Evolutionary conservation across 2,797 vertebrate genomes (phyloP).

Genomic region (Siniperca scherzeri): DNA sequence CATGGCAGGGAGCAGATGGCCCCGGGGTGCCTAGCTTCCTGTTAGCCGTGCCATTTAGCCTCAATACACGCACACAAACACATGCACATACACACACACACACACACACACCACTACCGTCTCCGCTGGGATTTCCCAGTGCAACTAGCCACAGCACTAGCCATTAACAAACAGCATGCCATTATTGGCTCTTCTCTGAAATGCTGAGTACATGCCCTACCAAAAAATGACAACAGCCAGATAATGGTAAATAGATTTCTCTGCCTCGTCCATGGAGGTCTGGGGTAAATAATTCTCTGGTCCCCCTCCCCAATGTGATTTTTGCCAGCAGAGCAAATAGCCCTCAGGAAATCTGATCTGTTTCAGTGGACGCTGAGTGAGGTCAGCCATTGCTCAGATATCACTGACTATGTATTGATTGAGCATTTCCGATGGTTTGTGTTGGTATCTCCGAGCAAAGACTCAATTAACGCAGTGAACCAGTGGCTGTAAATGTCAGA

Average conservation of each 20-base stretch:
- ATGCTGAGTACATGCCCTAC: constrained; percentile 66
- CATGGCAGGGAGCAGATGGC: constrained; percentile 83
- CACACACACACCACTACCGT: constrained; percentile 39
- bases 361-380: constrained; percentile 68
- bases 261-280: constrained; percentile 58
- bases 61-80: constrained; percentile 46
- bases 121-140: constrained; percentile 78
- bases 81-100: constrained; percentile 49
- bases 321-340: constrained; percentile 62
- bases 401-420: constrained; percentile 74
- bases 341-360: constrained; percentile 75
- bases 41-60: constrained; percentile 76
- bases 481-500: constrained; percentile 23
- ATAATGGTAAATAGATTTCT: constrained; percentile 76
- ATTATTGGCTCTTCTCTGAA: constrained; percentile 75
- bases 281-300: constrained; percentile 69
- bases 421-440: constrained; percentile 65
- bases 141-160: constrained; percentile 73
- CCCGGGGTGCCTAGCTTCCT: constrained; percentile 82
- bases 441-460: constrained; percentile 53
- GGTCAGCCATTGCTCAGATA: constrained; percentile 74
- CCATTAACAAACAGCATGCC: constrained; percentile 81
- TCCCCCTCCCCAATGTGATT: constrained; percentile 41
- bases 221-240: constrained; percentile 65
- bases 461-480: constrained; percentile 60